A percentile compares a stretch with the other conserved stretches of the same genome.
These are phyloP conservation scores for Oscheius sp. DNA, from an alignment of 2,888 invertebrate genomes.

Conservation along the genomic window DNA sequence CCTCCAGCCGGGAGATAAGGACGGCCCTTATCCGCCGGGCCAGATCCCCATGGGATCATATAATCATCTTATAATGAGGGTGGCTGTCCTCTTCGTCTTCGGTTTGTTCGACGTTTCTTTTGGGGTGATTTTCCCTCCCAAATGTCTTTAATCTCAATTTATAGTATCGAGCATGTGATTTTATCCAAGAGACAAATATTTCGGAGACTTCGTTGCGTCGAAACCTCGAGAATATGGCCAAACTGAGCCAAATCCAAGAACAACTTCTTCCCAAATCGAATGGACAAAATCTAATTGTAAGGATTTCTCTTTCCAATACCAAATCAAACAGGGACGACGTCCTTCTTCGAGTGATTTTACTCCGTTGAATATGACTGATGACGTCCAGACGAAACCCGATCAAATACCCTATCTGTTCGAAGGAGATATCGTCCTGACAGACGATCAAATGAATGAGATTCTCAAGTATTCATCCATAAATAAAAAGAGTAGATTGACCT, in stretches of 20 bases:
- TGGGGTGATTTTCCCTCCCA: not conserved
- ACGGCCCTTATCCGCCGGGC: not conserved
- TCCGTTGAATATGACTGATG: not conserved
- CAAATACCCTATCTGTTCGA: slow-evolving; percentile 63
- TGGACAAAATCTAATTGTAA: not conserved
- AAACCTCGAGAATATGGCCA: not conserved
- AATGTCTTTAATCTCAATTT: not conserved
- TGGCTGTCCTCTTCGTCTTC: not conserved
- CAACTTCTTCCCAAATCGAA: not conserved
- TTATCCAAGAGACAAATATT: slow-evolving; percentile 8
- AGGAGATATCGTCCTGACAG: slow-evolving; percentile 64
- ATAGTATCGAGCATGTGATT: slow-evolving; percentile 13
- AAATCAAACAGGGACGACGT: not conserved
- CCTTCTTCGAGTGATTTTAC: not conserved
- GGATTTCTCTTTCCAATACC: not conserved
- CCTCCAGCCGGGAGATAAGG: slow-evolving; percentile 3
- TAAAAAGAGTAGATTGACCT: not conserved
- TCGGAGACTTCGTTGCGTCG: not conserved
- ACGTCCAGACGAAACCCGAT: slow-evolving; percentile 39
- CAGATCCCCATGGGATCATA: not conserved
- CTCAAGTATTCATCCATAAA: slow-evolving; percentile 34
- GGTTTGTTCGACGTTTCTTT: not conserved
- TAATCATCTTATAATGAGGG: slow-evolving; percentile 8
- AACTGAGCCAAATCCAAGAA: slow-evolving; percentile 8
- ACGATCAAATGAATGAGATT: slow-evolving; percentile 55